Percentiles rank a stretch among this genome's conserved stretches.
Conservation (phyloP, 2,113 vertebrate species). For the Speoplatyrhinus poulsoni region DNA sequence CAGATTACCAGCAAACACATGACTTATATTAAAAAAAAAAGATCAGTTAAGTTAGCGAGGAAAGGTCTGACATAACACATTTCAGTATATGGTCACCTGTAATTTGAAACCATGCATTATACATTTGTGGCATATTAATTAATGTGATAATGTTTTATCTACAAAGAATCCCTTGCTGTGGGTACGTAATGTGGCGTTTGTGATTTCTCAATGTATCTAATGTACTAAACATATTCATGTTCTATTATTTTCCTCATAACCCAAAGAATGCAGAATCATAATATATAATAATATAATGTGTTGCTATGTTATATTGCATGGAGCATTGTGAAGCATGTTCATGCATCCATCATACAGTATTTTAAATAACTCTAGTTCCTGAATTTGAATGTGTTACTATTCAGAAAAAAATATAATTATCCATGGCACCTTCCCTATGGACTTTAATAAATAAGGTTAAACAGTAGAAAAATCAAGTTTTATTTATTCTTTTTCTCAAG, state of each 20-base stretch:
- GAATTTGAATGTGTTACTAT: slow-evolving; percentile 17
- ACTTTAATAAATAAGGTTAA: slow-evolving; percentile 3
- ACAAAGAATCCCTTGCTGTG: slow-evolving; percentile 56
- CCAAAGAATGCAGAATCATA: too few species aligned
- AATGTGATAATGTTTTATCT: slow-evolving; percentile 76
- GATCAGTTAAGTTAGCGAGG: slow-evolving; percentile 36
- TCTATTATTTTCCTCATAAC: too few species aligned
- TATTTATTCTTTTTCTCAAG: slow-evolving; percentile 12
- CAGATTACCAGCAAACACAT: slow-evolving; percentile 29
- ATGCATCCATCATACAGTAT: neutral
- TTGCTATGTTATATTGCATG: neutral
- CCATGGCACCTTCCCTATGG: neutral
- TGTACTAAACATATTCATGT: too few species aligned
- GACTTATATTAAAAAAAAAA: slow-evolving; percentile 23
- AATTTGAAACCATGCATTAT: slow-evolving; percentile 75
- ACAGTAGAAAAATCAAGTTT: neutral
- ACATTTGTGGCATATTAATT: slow-evolving; percentile 68
- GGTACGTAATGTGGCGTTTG: slow-evolving; percentile 63
- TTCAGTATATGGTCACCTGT: slow-evolving; percentile 60
- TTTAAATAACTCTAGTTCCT: neutral
- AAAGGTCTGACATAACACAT: slow-evolving; percentile 55
- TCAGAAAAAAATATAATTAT: neutral
- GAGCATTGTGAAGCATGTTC: neutral
- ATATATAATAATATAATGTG: too few species aligned
- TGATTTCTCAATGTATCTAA: slow-evolving; percentile 33